These are phyloP conservation scores for Leptopilina boulardi DNA, from an alignment of 1,140 invertebrate genomes.

Conservation along the genomic window DNA sequence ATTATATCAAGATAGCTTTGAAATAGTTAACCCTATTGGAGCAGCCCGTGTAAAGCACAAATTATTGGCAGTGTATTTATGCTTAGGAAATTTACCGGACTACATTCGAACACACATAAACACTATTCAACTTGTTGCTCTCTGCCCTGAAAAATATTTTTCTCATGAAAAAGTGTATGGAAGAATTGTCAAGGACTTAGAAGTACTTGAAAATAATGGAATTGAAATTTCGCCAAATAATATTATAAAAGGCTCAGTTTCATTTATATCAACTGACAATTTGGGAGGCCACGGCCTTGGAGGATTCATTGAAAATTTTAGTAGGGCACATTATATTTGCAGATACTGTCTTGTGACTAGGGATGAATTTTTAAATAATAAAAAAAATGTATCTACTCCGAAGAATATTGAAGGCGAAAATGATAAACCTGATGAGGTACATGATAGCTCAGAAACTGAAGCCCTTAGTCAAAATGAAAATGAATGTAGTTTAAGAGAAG, in stretches of 20 bases:
- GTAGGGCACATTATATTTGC: neutral
- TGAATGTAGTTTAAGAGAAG: too few relatives aligned
- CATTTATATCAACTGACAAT: slow-evolving; percentile 60
- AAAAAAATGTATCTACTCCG: too few relatives aligned
- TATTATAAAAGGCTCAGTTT: slow-evolving; percentile 51
- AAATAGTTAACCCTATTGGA: slow-evolving; percentile 64
- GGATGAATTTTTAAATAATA: too few relatives aligned
- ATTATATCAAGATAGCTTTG: slow-evolving; percentile 38
- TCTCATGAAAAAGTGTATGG: slow-evolving; percentile 52
- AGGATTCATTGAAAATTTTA: slow-evolving; percentile 52
- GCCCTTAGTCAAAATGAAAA: too few relatives aligned
- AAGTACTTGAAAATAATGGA: slow-evolving; percentile 54
- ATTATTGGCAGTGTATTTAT: slow-evolving; percentile 64
- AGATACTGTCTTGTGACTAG: too few relatives aligned
- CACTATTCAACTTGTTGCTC: slow-evolving; percentile 58
- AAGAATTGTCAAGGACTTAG: slow-evolving; percentile 58
- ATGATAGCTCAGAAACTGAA: too few relatives aligned
- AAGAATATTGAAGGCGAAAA: too few relatives aligned
- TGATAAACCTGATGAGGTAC: too few relatives aligned
- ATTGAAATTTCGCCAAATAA: slow-evolving; percentile 43
- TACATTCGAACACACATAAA: slow-evolving; percentile 51
- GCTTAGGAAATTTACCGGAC: slow-evolving; percentile 51
- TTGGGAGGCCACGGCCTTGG: slow-evolving; percentile 59
- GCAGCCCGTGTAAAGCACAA: slow-evolving; percentile 62
- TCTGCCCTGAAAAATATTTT: slow-evolving; percentile 60